These are phyloP conservation scores for Panagrolaimus sp. DNA, from an alignment of 1,140 invertebrate genomes.

Conservation along the genomic window DNA sequence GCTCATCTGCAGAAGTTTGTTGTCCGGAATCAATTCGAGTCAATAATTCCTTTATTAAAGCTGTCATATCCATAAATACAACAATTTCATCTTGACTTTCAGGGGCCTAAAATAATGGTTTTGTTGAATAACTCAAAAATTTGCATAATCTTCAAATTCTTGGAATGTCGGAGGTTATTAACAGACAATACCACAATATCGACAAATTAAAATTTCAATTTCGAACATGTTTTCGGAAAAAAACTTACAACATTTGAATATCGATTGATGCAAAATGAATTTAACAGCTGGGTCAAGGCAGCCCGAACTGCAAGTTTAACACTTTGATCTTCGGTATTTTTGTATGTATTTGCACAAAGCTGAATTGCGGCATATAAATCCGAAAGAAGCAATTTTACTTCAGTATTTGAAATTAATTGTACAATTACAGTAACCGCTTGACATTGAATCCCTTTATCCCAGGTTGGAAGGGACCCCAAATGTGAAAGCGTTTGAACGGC, in stretches of 20 bases:
- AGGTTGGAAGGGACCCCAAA: background rate
- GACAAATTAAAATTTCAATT: too few species aligned
- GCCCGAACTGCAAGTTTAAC: slow-evolving; percentile 2
- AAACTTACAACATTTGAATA: background rate
- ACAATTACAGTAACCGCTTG: slow-evolving; percentile 8
- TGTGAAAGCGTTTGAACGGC: background rate
- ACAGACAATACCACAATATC: too few species aligned
- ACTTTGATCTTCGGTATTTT: background rate
- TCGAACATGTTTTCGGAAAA: too few species aligned
- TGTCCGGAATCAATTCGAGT: background rate
- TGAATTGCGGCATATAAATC: background rate
- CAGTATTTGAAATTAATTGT: background rate
- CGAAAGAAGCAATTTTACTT: background rate
- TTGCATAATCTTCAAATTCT: too few species aligned
- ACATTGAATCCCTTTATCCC: background rate
- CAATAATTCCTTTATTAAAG: background rate
- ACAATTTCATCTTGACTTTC: slow-evolving; percentile 8
- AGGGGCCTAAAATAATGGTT: background rate
- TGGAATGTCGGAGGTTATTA: too few species aligned
- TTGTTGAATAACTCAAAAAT: too few species aligned
- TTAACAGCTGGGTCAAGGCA: slow-evolving; percentile 4
- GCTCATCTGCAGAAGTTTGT: background rate
- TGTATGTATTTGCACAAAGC: background rate
- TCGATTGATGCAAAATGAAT: slow-evolving; percentile 8
- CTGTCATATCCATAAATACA: slow-evolving; percentile 15